Evolutionary conservation across 2,888 invertebrate genomes (phyloP).

Genomic region (Chydorus sphaericus): DNA sequence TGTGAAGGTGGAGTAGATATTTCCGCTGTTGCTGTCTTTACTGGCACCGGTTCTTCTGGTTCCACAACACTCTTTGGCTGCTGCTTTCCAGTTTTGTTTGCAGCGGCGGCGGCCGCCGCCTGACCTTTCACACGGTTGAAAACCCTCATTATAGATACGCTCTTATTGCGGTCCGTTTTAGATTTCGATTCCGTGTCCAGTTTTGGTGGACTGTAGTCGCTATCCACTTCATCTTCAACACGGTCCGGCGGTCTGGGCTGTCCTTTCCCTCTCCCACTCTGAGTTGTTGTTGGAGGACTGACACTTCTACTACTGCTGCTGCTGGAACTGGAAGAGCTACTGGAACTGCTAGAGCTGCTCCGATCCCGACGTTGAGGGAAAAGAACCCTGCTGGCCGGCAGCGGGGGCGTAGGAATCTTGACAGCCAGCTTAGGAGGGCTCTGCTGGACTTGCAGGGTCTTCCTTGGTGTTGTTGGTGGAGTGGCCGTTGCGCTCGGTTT

Average conservation of each 20-base stretch:
- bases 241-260: not conserved
- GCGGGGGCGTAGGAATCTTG: slow-evolving; percentile 6
- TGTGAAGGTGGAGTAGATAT: not conserved
- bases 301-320: not conserved
- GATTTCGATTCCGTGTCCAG: slow-evolving; percentile 10
- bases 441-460: not conserved
- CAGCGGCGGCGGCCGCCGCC: not conserved
- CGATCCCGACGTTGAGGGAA: not conserved
- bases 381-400: not conserved
- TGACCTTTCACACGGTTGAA: slow-evolving; percentile 14
- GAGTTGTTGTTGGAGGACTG: not conserved
- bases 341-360: not conserved
- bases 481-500: slow-evolving; percentile 8
- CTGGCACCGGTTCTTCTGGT: not conserved
- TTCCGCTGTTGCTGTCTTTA: not conserved
- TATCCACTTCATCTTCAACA: not conserved
- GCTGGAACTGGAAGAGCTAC: not conserved
- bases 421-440: slow-evolving; percentile 1
- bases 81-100: not conserved
- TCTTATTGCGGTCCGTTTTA: slow-evolving; percentile 21
- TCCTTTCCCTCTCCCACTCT: slow-evolving; percentile 4
- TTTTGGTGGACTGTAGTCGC: slow-evolving; percentile 3
- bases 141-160: slow-evolving; percentile 21
- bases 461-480: slow-evolving; percentile 1
- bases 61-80: not conserved